Conservation (phyloP, 2,113 vertebrate genomes). For the Gopherus flavomarginatus region DNA sequence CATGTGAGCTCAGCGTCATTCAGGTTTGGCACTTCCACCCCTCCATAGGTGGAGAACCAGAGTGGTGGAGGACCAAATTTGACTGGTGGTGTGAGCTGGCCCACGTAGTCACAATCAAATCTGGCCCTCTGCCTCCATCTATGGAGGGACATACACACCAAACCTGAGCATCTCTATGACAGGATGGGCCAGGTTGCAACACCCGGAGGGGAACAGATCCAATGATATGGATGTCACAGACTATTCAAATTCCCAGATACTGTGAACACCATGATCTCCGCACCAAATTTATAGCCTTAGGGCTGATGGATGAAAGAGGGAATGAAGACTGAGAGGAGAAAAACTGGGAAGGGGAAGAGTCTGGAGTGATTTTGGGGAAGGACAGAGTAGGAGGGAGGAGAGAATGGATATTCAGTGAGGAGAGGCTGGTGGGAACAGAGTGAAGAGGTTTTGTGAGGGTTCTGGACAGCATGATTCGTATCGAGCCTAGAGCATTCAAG, state of each 20-base stretch:
- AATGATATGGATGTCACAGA: background rate
- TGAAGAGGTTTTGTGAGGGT: background rate
- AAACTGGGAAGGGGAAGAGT: background rate
- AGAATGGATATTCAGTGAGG: background rate
- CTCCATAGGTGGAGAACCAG: too few relatives aligned
- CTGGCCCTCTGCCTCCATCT: too few relatives aligned
- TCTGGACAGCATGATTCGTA: background rate
- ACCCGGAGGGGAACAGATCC: background rate
- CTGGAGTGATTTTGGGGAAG: background rate
- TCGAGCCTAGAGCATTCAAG: background rate
- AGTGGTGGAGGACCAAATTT: too few relatives aligned
- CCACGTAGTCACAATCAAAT: too few relatives aligned
- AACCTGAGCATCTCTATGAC: too few relatives aligned
- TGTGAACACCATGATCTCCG: background rate
- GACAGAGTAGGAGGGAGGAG: background rate
- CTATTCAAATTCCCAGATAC: background rate
- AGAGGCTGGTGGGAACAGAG: background rate
- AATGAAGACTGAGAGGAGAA: background rate
- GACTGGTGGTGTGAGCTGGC: too few relatives aligned
- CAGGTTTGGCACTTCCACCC: too few relatives aligned
- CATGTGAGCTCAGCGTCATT: too few relatives aligned
- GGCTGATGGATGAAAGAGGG: background rate
- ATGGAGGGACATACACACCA: too few relatives aligned
- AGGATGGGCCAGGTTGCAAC: background rate
- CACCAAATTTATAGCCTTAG: background rate